These are phyloP conservation scores for Pseudomyrmex flavicornis DNA, from an alignment of 1,140 invertebrate species.

Conservation along the genomic window DNA sequence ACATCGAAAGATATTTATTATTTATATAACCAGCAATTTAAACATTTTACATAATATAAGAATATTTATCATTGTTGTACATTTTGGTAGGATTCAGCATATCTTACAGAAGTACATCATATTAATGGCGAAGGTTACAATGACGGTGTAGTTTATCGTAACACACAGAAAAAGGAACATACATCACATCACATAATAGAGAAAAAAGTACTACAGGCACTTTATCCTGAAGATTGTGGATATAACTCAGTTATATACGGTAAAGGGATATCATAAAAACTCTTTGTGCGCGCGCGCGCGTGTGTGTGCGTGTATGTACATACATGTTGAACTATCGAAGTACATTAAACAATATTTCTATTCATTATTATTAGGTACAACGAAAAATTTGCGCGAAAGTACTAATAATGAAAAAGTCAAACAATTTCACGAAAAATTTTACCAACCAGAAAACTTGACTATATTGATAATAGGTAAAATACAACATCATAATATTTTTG, in stretches of 20 bases:
- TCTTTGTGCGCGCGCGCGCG: no score
- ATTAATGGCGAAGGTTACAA: constrained; percentile 94
- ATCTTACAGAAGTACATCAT: constrained; percentile 96
- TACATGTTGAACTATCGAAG: no score
- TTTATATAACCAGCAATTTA: no score
- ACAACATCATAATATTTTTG: constrained; percentile 91
- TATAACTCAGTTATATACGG: constrained; percentile 95
- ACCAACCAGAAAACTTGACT: constrained; percentile 94
- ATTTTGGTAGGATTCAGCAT: constrained; percentile 89
- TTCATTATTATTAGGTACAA: constrained; percentile 73
- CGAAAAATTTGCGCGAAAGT: constrained; percentile 93
- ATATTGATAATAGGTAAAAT: constrained; percentile 94
- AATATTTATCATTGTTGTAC: background rate
- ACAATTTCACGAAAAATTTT: constrained; percentile 94
- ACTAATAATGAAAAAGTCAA: constrained; percentile 93
- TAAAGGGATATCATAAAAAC: constrained; percentile 65
- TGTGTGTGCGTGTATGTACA: no score
- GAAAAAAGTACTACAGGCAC: constrained; percentile 87
- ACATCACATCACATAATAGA: constrained; percentile 89
- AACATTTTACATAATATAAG: background rate
- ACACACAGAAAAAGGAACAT: constrained; percentile 96
- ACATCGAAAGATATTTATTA: no score
- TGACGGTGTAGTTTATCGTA: constrained; percentile 96
- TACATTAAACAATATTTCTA: no score
- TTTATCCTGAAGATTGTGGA: constrained; percentile 93